Percentiles rank a stretch among this genome's conserved stretches.
phyloP scores from a whole-genome alignment of 2,113 vertebrate species.

The Pelobates fuscus region DNA sequence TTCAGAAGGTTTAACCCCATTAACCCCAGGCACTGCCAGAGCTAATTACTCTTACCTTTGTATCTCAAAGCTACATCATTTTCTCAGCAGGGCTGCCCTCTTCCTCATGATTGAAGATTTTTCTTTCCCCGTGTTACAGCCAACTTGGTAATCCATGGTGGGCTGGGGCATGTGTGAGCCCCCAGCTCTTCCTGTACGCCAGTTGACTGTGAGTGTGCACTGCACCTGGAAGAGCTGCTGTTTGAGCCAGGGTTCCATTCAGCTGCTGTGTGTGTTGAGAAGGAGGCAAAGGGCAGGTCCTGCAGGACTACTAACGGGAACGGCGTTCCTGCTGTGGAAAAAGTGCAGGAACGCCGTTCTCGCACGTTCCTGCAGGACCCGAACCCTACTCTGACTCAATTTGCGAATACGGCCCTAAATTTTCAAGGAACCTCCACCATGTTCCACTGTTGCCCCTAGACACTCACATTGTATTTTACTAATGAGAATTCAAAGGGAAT shows the following conservation, averaged over 20 bases:
- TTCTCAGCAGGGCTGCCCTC: conserved; percentile 76
- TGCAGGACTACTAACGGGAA: too few species aligned
- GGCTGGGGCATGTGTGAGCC: background rate
- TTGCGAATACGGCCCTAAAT: too few species aligned
- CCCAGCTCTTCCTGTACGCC: background rate
- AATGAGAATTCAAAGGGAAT: too few species aligned
- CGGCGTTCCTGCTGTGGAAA: too few species aligned
- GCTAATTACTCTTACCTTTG: conserved; percentile 66
- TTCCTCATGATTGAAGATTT: conserved; percentile 75
- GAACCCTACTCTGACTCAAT: too few species aligned
- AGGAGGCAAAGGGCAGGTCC: too few species aligned
- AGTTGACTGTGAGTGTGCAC: background rate
- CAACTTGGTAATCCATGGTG: conserved; percentile 77
- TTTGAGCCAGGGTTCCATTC: background rate
- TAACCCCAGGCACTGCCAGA: too few species aligned
- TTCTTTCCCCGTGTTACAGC: conserved; percentile 75
- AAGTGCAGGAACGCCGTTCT: too few species aligned
- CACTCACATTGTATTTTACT: too few species aligned
- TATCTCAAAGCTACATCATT: conserved; percentile 83
- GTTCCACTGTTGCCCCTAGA: too few species aligned
- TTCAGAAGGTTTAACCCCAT: background rate
- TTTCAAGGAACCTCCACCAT: too few species aligned
- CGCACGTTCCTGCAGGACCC: too few species aligned
- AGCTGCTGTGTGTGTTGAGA: background rate
- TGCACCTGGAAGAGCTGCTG: background rate